Percentiles rank a stretch among this genome's conserved stretches.
Conservation (phyloP, 2,888 invertebrate species). For the Tetranychus piercei region DNA sequence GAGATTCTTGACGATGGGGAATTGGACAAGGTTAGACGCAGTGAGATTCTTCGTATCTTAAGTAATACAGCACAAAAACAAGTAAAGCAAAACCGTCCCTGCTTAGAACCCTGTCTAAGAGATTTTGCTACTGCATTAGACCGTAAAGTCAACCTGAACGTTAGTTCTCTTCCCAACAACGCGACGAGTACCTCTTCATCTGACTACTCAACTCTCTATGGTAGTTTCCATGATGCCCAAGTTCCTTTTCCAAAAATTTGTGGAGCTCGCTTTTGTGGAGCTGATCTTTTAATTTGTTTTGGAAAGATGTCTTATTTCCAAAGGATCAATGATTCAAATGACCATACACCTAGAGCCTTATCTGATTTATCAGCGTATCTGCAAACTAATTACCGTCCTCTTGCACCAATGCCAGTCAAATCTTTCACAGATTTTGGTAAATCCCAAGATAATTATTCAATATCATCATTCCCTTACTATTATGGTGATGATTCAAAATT, state of each 20-base stretch:
- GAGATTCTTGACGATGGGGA: constrained; percentile 41
- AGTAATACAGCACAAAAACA: constrained; percentile 42
- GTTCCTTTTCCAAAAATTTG: constrained; percentile 86
- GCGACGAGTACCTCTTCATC: not conserved
- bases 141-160: not conserved
- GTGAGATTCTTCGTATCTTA: constrained; percentile 39
- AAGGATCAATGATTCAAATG: constrained; percentile 33
- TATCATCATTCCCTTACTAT: constrained; percentile 9
- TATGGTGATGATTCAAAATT: constrained; percentile 1
- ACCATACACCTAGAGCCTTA: constrained; percentile 52
- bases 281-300: constrained; percentile 64
- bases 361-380: constrained; percentile 45
- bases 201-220: constrained; percentile 25
- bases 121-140: constrained; percentile 47
- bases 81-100: constrained; percentile 64
- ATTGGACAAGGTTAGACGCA: not conserved
- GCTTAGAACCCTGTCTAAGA: constrained; percentile 65
- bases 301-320: constrained; percentile 43
- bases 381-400: constrained; percentile 2
- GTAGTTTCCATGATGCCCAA: constrained; percentile 41
- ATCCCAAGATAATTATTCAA: not conserved
- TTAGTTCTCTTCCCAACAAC: not conserved
- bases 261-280: constrained; percentile 76
- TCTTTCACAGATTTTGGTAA: not conserved
- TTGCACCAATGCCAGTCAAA: not conserved